Evolutionary conservation across 2,797 vertebrate genomes (phyloP).

Genomic region (Podargus strigoides): DNA sequence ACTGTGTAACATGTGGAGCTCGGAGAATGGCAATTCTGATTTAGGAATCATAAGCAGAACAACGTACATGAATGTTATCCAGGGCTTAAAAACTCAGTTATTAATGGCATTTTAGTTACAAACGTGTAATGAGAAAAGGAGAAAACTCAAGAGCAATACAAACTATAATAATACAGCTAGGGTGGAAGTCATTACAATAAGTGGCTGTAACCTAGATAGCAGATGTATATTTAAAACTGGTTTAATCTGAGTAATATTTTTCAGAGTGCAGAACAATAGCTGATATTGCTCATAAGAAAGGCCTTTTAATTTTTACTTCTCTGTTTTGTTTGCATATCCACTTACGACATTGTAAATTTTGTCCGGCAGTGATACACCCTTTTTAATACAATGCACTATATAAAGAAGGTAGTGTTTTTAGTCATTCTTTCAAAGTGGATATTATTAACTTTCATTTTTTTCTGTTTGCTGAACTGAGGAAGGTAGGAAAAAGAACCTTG

Average conservation of each 20-base stretch:
- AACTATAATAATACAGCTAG: not conserved
- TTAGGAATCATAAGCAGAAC: not conserved
- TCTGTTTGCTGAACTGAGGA: not conserved
- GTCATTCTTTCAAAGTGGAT: not conserved
- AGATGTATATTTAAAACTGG: not conserved
- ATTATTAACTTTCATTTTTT: not conserved
- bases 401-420: not conserved
- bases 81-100: not conserved
- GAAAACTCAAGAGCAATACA: not conserved
- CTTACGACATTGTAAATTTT: not conserved
- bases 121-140: not conserved
- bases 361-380: accelerated
- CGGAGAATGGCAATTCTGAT: not conserved
- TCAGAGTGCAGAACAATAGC: not conserved
- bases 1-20: not conserved
- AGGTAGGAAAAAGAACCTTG: not conserved
- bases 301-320: not conserved
- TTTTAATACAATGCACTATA: not conserved
- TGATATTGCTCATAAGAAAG: not conserved
- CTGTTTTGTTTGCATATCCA: not conserved
- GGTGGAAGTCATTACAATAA: not conserved
- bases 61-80: not conserved
- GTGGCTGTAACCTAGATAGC: not conserved
- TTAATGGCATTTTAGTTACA: not conserved
- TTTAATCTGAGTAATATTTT: not conserved